Conservation (phyloP, 2,888 invertebrate species). For the Dicycla oo region DNA sequence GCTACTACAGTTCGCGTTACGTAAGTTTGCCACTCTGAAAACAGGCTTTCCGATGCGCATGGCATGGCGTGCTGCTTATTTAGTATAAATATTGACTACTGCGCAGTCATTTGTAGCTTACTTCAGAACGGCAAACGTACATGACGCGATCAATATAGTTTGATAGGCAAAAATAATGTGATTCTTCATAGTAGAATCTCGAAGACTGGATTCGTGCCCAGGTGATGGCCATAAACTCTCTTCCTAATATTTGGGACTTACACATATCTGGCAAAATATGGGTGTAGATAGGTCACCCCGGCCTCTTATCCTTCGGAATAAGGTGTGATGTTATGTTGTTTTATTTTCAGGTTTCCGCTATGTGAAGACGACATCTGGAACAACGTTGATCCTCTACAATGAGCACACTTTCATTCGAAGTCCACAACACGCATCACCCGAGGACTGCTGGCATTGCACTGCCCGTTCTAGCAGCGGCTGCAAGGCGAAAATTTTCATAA, state of each 20-base stretch:
- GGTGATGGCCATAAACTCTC: background rate
- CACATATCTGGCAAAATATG: background rate
- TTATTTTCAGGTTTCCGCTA: constrained; percentile 7
- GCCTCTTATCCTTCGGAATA: background rate
- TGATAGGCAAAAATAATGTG: background rate
- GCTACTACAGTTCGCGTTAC: too few relatives aligned
- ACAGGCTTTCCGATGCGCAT: too few relatives aligned
- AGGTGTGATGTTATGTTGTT: background rate
- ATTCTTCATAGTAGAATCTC: background rate
- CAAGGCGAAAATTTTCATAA: constrained; percentile 13
- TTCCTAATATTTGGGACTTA: background rate
- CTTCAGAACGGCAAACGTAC: too few relatives aligned
- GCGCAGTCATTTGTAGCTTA: too few relatives aligned
- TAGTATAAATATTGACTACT: too few relatives aligned
- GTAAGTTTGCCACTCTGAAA: too few relatives aligned
- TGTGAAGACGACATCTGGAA: background rate
- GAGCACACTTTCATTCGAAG: background rate
- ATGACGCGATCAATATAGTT: background rate
- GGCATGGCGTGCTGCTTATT: too few relatives aligned
- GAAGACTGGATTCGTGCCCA: background rate
- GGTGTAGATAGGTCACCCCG: background rate
- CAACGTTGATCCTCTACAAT: constrained; percentile 1
- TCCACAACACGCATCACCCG: too few relatives aligned
- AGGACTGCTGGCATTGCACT: background rate
- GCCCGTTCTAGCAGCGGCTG: background rate